phyloP scores from a whole-genome alignment of 2,888 invertebrate genomes.

The Volucella bombylans region DNA sequence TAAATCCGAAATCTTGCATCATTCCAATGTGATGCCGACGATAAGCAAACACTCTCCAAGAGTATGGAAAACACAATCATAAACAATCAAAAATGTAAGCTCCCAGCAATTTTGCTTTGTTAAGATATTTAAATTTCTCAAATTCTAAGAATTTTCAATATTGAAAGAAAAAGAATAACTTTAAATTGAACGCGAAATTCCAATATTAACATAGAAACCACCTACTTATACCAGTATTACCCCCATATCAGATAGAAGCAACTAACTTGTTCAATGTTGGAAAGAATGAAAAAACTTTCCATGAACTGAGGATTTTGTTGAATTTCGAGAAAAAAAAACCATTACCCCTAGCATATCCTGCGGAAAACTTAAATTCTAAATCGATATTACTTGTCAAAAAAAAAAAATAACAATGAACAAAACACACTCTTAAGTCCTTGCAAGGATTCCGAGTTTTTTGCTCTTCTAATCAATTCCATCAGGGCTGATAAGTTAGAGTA shows the following conservation, averaged over 20 bases:
- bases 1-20: too few species aligned
- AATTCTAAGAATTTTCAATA: constrained; percentile 47
- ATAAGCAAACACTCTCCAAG: too few species aligned
- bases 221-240: constrained; percentile 30
- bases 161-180: constrained; percentile 22
- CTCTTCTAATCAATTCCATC: constrained; percentile 44
- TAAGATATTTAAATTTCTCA: constrained; percentile 38
- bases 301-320: constrained; percentile 28
- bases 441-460: not conserved
- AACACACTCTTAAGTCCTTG: not conserved
- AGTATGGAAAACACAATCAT: constrained; percentile 22
- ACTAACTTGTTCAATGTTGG: not conserved
- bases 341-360: constrained; percentile 8
- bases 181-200: constrained; percentile 53
- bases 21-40: too few species aligned
- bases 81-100: constrained; percentile 44
- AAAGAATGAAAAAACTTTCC: constrained; percentile 7
- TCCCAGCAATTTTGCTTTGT: constrained; percentile 24
- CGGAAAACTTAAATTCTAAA: constrained; percentile 41
- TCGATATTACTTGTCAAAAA: constrained; percentile 8
- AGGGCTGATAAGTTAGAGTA: constrained; percentile 21
- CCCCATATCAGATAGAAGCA: not conserved
- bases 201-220: constrained; percentile 62
- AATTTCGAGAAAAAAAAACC: constrained; percentile 10
- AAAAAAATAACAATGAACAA: constrained; percentile 8